Percentiles rank a stretch among this genome's conserved stretches.
Conservation (phyloP, 2,113 vertebrate genomes). For the Laticauda laticaudata region DNA sequence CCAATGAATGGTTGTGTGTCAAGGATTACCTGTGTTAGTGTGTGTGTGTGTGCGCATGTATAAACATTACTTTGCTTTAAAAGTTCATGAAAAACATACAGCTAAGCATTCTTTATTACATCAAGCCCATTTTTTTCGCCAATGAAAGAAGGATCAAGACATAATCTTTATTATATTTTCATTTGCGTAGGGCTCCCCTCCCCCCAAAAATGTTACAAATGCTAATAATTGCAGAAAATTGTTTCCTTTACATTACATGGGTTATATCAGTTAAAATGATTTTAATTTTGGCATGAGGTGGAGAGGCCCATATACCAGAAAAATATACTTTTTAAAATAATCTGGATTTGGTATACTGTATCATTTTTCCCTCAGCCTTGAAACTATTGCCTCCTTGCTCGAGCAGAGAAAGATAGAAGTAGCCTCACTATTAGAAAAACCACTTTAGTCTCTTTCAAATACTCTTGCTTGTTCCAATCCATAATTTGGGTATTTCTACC, state of each 20-base stretch:
- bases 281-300: not conserved
- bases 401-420: not conserved
- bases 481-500: not conserved
- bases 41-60: not conserved
- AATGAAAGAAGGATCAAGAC: not conserved
- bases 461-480: not conserved
- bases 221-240: not conserved
- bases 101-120: not conserved
- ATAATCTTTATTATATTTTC: not conserved
- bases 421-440: not conserved
- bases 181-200: not conserved
- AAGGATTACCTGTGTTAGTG: not conserved
- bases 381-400: not conserved
- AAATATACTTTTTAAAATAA: not conserved
- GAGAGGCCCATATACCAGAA: not conserved
- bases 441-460: not conserved
- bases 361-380: not conserved
- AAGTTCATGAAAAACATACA: not conserved
- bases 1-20: not conserved
- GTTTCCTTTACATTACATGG: not conserved
- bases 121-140: not conserved
- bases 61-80: not conserved
- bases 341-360: not conserved
- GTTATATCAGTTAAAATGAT: not conserved
- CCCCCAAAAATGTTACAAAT: not conserved